Evolutionary conservation across 2,113 vertebrate genomes (phyloP).

Genomic region (Jaculus jaculus): DNA sequence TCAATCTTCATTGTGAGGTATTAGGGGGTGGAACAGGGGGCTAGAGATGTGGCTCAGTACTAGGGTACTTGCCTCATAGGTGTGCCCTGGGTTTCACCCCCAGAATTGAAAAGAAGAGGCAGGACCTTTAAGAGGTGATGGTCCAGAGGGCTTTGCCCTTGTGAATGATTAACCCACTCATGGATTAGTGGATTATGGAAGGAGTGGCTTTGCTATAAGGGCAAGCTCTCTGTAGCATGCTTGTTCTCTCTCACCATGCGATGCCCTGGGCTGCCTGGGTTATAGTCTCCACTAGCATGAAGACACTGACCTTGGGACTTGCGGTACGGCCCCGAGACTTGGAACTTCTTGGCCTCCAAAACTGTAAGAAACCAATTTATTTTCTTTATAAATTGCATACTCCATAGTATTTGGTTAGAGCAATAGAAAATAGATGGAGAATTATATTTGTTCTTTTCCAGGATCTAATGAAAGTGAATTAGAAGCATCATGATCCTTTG

Average conservation of each 20-base stretch:
- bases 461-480: not conserved
- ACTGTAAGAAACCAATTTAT: not conserved
- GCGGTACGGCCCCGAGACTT: not conserved
- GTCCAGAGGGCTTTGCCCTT: too few species aligned
- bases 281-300: not conserved
- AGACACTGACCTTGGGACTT: not conserved
- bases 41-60: too few species aligned
- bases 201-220: too few species aligned
- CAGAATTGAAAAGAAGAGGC: too few species aligned
- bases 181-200: not conserved
- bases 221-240: not conserved
- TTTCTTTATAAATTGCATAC: not conserved
- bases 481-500: not conserved
- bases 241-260: not conserved
- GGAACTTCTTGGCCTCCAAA: not conserved
- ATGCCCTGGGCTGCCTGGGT: not conserved
- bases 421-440: not conserved
- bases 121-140: too few species aligned
- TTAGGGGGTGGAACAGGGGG: too few species aligned
- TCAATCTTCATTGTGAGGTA: too few species aligned
- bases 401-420: not conserved
- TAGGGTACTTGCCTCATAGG: too few species aligned
- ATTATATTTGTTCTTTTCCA: not conserved
- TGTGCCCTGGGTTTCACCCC: too few species aligned
- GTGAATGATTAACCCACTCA: not conserved